Evolutionary conservation across 2,797 vertebrate genomes (phyloP).

Genomic region (Myoxocephalus aenaeus): DNA sequence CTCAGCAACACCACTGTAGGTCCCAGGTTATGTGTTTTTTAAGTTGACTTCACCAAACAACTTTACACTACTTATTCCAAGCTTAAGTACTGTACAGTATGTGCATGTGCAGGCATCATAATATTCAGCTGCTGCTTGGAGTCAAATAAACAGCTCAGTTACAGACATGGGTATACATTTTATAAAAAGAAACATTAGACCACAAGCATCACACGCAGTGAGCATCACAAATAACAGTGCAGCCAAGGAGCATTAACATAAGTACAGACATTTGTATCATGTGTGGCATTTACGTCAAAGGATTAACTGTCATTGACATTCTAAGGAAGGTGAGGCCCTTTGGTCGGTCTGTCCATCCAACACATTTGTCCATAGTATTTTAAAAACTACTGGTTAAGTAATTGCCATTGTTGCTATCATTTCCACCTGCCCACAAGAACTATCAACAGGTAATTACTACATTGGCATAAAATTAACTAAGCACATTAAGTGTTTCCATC

Average conservation of each 20-base stretch:
- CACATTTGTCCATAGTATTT: slow-evolving; percentile 3
- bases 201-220: slow-evolving; percentile 10
- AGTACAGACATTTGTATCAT: slow-evolving; percentile 11
- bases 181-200: slow-evolving; percentile 14
- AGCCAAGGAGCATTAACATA: slow-evolving; percentile 12
- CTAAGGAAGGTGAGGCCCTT: background rate
- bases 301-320: background rate
- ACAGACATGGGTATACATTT: slow-evolving; percentile 8
- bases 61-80: background rate
- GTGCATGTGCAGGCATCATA: slow-evolving; percentile 15
- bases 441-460: background rate
- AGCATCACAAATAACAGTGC: slow-evolving; percentile 18
- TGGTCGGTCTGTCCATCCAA: background rate
- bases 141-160: slow-evolving; percentile 7
- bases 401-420: background rate
- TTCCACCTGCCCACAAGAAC: background rate
- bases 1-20: background rate
- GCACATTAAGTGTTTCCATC: background rate
- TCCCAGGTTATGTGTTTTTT: background rate
- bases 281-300: slow-evolving; percentile 10
- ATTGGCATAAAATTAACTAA: background rate
- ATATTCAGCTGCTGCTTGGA: slow-evolving; percentile 8
- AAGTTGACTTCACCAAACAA: background rate
- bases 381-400: background rate
- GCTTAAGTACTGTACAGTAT: background rate